Base-by-base conservation (phyloP, 2,113 vertebrate genomes). In the Catharus fuscescens region DNA sequence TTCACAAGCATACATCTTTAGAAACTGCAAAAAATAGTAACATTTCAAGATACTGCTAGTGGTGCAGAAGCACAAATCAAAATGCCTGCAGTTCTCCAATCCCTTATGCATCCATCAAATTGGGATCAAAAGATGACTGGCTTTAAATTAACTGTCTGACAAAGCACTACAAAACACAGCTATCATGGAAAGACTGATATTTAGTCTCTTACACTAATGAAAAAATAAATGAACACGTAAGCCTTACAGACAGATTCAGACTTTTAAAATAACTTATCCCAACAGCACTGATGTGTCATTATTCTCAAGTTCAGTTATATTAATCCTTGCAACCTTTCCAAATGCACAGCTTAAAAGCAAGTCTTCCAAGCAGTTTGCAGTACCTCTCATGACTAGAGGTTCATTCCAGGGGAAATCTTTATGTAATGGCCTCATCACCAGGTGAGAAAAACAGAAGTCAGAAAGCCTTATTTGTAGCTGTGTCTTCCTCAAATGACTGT, bases 321-420 rank as follows among this genome's bases (percentile, higher is more conserved):
- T 69, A 93, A 89, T 81, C 73, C 38, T 65, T 50, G 79, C 20
- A 84, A 23, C 70, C 31, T 79, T 64, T 84, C 48, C 59, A 87
- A 90, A 88, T 48, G 54, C 53, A 77, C 47, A 40, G 21, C 42
- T 61, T 57, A 48, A 89, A 94, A 80, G 8, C 15, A 32, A 6
- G 4, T 36, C 50, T 92, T 76, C 76, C 73, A 78, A 86, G 56
- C 8, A 65, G 23, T 38, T 48, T 80, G 23, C 61, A 70, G 40
- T 61, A 77, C 45, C 26, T 92, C 56, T 78, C 34, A 80, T 62
- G 54, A 87, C 54, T 91, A 45, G 48, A 66, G 28, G 80, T 92
- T 96, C 86, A 79, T 91, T 69, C 79, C 77, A 92, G 91, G 91
- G 91, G 44, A 86, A 86, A 52, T 67, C 53, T 47, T 94, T 94